Evolutionary conservation across 2,113 vertebrate genomes (phyloP), one percentile per base, ranked within the genome.

Genomic region (Myocastor coypus): DNA sequence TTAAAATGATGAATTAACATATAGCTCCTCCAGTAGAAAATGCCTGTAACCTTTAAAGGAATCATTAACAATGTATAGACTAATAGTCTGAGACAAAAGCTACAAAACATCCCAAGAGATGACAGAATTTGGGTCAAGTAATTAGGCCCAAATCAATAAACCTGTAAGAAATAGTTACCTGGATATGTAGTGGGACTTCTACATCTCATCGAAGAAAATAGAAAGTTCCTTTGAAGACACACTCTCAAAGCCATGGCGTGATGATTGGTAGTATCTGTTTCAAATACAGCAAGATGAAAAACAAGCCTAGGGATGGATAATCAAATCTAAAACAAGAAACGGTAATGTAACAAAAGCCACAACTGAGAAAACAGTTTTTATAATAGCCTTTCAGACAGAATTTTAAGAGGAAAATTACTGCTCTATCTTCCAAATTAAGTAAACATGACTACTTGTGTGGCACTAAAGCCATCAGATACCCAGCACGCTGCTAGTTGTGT

Each of bases 361-460:
- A 87, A 66, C 78, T 63, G 91, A 63, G 55, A 85, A 87, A 96
- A 86, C 9, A 42, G 61, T 85, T 83, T 90, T 57, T 78, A 82
- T 61, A 90, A 86, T n/a, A 93, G 87, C 85, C n/a, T 95, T 64
- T 22, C 46, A 80, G 87, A 84, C 61, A 89, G 87, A 94, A 92
- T 83, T 73, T 84, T 96, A 96, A 96, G 71, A 87, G 57, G 77
- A 95, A 96, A 97, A 95, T 95, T 34, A 88, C 80, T 42, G 77
- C 12, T 34, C 66, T 95, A 42, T 95, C 93, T 97, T 96, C 64
- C 92, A 96, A 96, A 97, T 92, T 88, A 96, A 92, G 94, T 90
- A 96, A 97, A 93, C 84, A 86, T 88, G 84, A 85, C 87, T 93
- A 88, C 87, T 96, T 97, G 89, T 83, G 61, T 89, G 97, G 93